These are phyloP conservation scores for Zaprionus ghesquierei DNA, from an alignment of 1,140 invertebrate species.

Conservation along the genomic window DNA sequence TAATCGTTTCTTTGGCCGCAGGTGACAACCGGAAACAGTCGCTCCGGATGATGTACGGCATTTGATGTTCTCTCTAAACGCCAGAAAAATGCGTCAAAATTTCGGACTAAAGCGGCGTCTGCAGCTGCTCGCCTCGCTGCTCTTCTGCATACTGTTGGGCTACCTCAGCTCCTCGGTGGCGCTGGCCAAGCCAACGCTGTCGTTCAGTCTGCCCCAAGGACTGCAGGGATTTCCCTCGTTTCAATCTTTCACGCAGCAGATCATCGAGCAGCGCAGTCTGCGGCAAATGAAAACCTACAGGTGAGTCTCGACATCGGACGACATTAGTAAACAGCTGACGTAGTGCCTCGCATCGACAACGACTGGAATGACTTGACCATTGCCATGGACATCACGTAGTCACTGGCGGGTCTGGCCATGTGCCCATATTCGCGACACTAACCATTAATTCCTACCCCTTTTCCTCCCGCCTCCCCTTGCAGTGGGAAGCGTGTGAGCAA, in stretches of 20 bases:
- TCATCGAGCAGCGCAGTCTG: slow-evolving; percentile 73
- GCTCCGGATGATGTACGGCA: not conserved
- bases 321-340: slow-evolving; percentile 33
- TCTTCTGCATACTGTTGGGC: slow-evolving; percentile 63
- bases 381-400: slow-evolving; percentile 65
- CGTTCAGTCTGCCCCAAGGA: slow-evolving; percentile 73
- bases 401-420: slow-evolving; percentile 47
- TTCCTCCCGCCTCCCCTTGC: slow-evolving; percentile 75
- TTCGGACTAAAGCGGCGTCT: slow-evolving; percentile 46
- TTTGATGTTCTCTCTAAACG: not conserved
- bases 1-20: not conserved
- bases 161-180: slow-evolving; percentile 64
- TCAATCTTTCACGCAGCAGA: slow-evolving; percentile 80
- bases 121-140: slow-evolving; percentile 61
- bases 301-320: slow-evolving; percentile 44
- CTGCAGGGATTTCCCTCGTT: slow-evolving; percentile 76
- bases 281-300: slow-evolving; percentile 82
- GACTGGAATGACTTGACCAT: slow-evolving; percentile 30
- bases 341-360: not conserved
- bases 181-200: slow-evolving; percentile 75
- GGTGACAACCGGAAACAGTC: not conserved
- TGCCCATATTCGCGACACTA: slow-evolving; percentile 49
- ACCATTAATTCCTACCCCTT: not conserved
- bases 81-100: slow-evolving; percentile 49
- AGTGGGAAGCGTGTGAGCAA: slow-evolving; percentile 85